Evolutionary conservation across 1,140 invertebrate species (phyloP).

Genomic region (Lordiphosa stackelbergi): DNA sequence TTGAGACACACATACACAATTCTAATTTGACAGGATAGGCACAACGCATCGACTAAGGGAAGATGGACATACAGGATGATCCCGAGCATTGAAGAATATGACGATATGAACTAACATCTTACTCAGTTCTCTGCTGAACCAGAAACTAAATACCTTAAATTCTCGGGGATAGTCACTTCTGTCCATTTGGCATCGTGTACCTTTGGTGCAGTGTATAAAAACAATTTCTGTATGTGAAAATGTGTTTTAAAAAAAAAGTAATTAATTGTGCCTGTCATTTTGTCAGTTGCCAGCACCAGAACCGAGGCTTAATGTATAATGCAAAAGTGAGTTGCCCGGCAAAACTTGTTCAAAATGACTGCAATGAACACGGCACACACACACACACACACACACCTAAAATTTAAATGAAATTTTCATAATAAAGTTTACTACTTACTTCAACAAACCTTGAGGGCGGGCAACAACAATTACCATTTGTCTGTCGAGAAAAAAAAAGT

Average conservation of each 20-base stretch:
- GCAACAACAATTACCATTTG: conserved; percentile 61
- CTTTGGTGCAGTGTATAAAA: too few relatives aligned
- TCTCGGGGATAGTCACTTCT: too few relatives aligned
- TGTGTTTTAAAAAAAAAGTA: conserved; percentile 8
- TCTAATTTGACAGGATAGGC: too few relatives aligned
- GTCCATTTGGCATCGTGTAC: too few relatives aligned
- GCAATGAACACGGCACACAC: conserved; percentile 19
- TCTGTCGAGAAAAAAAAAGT: conserved; percentile 39
- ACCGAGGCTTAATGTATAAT: conserved; percentile 44
- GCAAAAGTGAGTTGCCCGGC: conserved; percentile 29
- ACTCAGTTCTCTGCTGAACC: too few relatives aligned
- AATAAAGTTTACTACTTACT: conserved; percentile 44
- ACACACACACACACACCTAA: conserved; percentile 27
- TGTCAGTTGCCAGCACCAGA: conserved; percentile 23
- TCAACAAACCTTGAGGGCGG: neutral
- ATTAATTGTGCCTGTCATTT: conserved; percentile 42
- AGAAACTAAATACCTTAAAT: too few relatives aligned
- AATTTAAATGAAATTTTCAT: conserved; percentile 74
- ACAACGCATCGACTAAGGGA: too few relatives aligned
- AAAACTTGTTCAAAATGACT: conserved; percentile 14
- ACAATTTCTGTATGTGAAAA: too few relatives aligned
- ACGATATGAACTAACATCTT: too few relatives aligned
- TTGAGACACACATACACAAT: too few relatives aligned
- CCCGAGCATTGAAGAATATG: too few relatives aligned
- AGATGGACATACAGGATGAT: too few relatives aligned